Conservation (phyloP, 1,140 invertebrate genomes). For the Spodoptera frugiperda region DNA sequence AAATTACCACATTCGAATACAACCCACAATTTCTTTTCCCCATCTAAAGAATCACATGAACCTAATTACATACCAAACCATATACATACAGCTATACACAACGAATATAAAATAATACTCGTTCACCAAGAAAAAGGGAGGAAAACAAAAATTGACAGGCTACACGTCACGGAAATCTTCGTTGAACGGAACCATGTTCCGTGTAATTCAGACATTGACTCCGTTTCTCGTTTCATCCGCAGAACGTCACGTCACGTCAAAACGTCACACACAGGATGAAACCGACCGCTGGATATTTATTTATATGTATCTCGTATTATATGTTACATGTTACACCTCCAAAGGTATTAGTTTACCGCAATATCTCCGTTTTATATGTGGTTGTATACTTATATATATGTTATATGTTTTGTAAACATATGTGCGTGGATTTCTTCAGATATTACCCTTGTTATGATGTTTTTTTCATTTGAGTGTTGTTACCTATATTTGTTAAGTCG, state of each 20-base stretch:
- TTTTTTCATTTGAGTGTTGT: too few species aligned
- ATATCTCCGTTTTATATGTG: background rate
- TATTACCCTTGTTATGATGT: too few species aligned
- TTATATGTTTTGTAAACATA: background rate
- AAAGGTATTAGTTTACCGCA: background rate
- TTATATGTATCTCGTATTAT: conserved; percentile 14
- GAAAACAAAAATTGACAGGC: conserved; percentile 37
- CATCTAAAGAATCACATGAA: too few species aligned
- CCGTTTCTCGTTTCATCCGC: conserved; percentile 58
- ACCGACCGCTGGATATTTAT: conserved; percentile 39
- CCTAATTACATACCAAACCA: too few species aligned
- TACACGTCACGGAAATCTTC: conserved; percentile 39
- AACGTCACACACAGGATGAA: conserved; percentile 55
- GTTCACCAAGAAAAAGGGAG: conserved; percentile 10
- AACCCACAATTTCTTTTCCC: too few species aligned
- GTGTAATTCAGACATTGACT: conserved; percentile 68
- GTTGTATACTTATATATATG: background rate
- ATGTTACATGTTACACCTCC: conserved; percentile 20
- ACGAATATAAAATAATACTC: background rate
- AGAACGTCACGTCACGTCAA: conserved; percentile 70
- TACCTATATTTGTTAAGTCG: too few species aligned
- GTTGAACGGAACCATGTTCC: conserved; percentile 59
- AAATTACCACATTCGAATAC: too few species aligned
- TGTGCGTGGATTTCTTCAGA: too few species aligned
- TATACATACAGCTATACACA: too few species aligned